Evolutionary conservation across 1,140 invertebrate genomes (phyloP).

Genomic region (Papilio xuthus): DNA sequence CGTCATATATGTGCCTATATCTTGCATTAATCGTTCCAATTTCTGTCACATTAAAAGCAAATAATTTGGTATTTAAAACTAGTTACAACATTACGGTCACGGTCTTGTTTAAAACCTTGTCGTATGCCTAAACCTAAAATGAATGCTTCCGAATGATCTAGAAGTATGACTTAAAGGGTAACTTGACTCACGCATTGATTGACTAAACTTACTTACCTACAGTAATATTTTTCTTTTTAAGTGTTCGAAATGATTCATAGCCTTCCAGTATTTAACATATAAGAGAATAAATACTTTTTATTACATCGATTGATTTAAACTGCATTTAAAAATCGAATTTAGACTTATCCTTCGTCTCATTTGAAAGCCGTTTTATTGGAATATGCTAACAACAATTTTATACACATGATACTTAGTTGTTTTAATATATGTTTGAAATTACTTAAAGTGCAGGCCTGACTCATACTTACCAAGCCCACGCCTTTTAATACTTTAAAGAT

Average conservation of each 20-base stretch:
- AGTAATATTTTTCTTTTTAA: background rate
- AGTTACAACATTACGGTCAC: background rate
- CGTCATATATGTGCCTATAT: too few species aligned
- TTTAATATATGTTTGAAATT: background rate
- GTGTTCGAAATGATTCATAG: background rate
- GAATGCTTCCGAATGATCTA: conserved; percentile 1
- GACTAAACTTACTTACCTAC: background rate
- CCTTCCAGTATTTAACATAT: background rate
- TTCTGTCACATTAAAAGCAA: background rate
- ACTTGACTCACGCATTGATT: background rate
- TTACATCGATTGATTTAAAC: background rate
- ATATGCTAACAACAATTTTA: background rate
- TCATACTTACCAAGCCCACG: background rate
- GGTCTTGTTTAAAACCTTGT: background rate
- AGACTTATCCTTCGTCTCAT: background rate
- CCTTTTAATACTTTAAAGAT: background rate
- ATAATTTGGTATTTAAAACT: background rate
- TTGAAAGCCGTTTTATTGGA: too few species aligned
- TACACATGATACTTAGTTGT: background rate
- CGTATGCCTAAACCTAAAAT: background rate
- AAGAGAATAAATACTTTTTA: background rate
- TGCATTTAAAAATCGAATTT: background rate
- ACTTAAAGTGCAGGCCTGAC: conserved; percentile 5
- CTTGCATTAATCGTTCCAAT: background rate
- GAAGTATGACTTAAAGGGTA: conserved; percentile 1